Percentiles rank a stretch among this genome's conserved stretches.
Conservation (phyloP, 1,140 invertebrate genomes). For the Chionoecetes opilio region DNA sequence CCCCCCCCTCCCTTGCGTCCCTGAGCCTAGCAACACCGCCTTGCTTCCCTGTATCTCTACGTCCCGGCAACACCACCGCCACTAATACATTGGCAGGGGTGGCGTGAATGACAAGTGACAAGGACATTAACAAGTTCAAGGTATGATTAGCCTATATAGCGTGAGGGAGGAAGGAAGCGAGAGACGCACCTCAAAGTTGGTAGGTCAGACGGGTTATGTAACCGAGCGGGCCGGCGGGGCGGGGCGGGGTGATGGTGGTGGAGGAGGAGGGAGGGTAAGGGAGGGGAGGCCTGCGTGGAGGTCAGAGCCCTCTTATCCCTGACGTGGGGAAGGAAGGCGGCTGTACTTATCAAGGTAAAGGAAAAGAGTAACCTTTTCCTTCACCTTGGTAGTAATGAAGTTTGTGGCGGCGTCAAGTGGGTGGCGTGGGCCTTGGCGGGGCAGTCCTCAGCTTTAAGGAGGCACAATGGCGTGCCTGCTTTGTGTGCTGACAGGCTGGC, state of each 20-base stretch:
- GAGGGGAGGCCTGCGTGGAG: not conserved
- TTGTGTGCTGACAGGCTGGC: not conserved
- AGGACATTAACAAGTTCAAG: not conserved
- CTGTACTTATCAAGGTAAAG: too few relatives aligned
- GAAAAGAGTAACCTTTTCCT: too few relatives aligned
- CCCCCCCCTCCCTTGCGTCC: too few relatives aligned
- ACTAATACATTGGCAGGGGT: not conserved
- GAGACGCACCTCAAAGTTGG: constrained; percentile 7
- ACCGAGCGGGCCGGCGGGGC: not conserved
- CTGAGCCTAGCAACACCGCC: too few relatives aligned
- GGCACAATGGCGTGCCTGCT: constrained; percentile 15
- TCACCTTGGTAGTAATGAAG: too few relatives aligned
- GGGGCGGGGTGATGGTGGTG: not conserved
- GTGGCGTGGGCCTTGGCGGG: not conserved
- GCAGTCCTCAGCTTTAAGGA: not conserved
- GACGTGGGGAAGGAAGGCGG: not conserved
- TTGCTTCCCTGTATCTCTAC: too few relatives aligned
- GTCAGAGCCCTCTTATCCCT: not conserved
- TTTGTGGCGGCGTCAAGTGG: constrained; percentile 14
- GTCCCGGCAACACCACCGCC: too few relatives aligned
- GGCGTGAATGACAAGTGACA: not conserved
- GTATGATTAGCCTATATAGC: constrained; percentile 21
- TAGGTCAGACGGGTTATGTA: constrained; percentile 12
- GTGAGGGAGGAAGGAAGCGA: too few relatives aligned
- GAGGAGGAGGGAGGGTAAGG: not conserved